Base-by-base conservation (phyloP, 1,140 invertebrate species). In the Diabrotica undecimpunctata region DNA sequence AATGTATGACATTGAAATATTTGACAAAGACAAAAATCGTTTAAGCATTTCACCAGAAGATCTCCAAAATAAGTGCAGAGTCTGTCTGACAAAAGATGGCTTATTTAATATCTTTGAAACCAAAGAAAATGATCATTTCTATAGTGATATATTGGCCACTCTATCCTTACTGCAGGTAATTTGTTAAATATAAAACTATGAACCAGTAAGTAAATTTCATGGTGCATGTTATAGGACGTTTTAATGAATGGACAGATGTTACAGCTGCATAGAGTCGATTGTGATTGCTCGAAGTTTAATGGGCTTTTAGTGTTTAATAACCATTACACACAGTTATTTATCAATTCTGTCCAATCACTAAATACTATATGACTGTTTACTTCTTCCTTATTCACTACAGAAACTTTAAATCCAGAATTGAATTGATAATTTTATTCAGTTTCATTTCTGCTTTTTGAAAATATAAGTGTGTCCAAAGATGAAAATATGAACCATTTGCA, bases 111-210 rank as follows among this genome's bases (percentile, higher is more conserved):
- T 62, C 37, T 62, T 62, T 46, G n/a, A 38, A 35, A 38, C 35
- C 36, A 39, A 13, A 13, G 46, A 62, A 52, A 50, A 62, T 35
- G 61, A 54, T 11, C 36, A n/a, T 39, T 11, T 38, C 38, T 54
- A 52, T n/a, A 41, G 53, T 62, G 61, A 62, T 12, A 37, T 62
- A 7, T 62, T 52, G 13, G 12, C 51, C n/a, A 13, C 36, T 13
- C 25, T 62, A 12, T 39, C 52, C 38, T 62, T 38, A n/a, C n/a
- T 62, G 25, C 12, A 62, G 25, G 61, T 62, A 62, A 62, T 41
- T 61, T 50, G n/a, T 14, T 11, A 12, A 11, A 11, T 11, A n/a
- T 0, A 38, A 14, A 37, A 2, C n/a, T 13, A 3, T 11, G 39
- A n/a, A 25, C 2, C 10, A 9, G 14, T 10, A 25, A 2, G 2